Evolutionary conservation across 92 coral and sea anemone species (phyloP).

Genomic region (Epizoanthus rinbou): DNA sequence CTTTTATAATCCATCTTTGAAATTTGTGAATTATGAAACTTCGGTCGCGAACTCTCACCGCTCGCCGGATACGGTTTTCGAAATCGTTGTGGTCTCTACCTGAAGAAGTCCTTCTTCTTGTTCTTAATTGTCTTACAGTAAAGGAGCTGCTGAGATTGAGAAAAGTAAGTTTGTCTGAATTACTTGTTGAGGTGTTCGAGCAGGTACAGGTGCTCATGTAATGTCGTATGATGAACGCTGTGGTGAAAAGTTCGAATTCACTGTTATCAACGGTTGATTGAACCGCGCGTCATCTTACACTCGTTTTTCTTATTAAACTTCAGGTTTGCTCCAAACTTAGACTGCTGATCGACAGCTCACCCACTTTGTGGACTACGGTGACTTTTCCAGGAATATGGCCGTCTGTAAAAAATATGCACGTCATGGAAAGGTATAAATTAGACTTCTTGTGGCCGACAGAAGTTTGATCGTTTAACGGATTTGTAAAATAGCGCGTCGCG

Average conservation of each 20-base stretch:
- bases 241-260: slow-evolving; percentile 1
- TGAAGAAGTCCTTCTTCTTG: slow-evolving; percentile 84
- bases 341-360: slow-evolving; percentile 69
- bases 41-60: slow-evolving; percentile 74
- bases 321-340: slow-evolving; percentile 89
- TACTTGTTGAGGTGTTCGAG: neutral
- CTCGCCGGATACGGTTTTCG: slow-evolving; percentile 59
- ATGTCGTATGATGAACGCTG: neutral
- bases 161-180: slow-evolving; percentile 67
- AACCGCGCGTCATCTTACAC: slow-evolving; percentile 30
- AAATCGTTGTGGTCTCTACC: slow-evolving; percentile 78
- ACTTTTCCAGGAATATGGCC: slow-evolving; percentile 97
- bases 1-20: neutral
- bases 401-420: slow-evolving; percentile 73
- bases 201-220: slow-evolving; percentile 10
- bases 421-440: slow-evolving; percentile 78
- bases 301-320: slow-evolving; percentile 22
- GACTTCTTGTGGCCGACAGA: slow-evolving; percentile 34
- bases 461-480: slow-evolving; percentile 47
- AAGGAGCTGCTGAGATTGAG: slow-evolving; percentile 78
- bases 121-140: slow-evolving; percentile 78
- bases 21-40: slow-evolving; percentile 66
- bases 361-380: slow-evolving; percentile 79
- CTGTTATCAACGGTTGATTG: slow-evolving; percentile 41
- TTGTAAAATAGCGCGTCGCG: slow-evolving; percentile 57